A percentile compares a stretch with the other conserved stretches of the same genome.
Conservation (phyloP, 2,888 invertebrate genomes). For the Craniophora ligustri region DNA sequence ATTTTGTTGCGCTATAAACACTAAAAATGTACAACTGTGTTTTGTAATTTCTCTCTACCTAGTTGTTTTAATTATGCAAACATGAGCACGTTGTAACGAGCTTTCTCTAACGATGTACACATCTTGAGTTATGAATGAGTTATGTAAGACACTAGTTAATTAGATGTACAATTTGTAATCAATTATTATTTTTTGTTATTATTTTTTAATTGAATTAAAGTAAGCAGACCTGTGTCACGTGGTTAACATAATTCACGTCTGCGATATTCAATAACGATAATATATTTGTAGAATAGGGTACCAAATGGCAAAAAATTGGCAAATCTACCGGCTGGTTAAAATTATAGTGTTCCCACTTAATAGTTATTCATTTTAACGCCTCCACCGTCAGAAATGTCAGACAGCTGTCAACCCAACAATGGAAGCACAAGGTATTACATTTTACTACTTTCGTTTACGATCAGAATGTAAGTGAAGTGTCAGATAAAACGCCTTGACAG, state of each 20-base stretch:
- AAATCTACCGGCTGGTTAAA: no score
- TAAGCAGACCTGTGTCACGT: not conserved
- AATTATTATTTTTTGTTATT: no score
- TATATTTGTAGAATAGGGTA: no score
- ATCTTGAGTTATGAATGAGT: not conserved
- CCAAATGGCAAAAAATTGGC: not conserved
- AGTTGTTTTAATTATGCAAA: slow-evolving; percentile 30
- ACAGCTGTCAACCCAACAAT: slow-evolving; percentile 36
- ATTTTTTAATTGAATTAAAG: no score
- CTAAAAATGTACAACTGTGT: slow-evolving; percentile 38
- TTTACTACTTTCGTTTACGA: slow-evolving; percentile 58
- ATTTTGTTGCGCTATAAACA: slow-evolving; percentile 35
- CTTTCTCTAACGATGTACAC: not conserved
- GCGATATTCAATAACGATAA: no score
- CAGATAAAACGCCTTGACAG: slow-evolving; percentile 61
- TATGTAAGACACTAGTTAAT: not conserved
- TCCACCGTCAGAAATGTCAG: slow-evolving; percentile 16
- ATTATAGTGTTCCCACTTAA: not conserved
- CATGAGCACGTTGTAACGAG: slow-evolving; percentile 3
- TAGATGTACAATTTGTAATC: not conserved
- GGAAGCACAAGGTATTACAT: slow-evolving; percentile 54
- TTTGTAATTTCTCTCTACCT: slow-evolving; percentile 32
- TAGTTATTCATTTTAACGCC: slow-evolving; percentile 1
- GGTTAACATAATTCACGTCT: no score
- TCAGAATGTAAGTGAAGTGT: slow-evolving; percentile 51